Percentiles rank a stretch among this genome's conserved stretches.
Evolutionary conservation across 1,140 invertebrate species (phyloP).

Genomic region (Maniola jurtina): DNA sequence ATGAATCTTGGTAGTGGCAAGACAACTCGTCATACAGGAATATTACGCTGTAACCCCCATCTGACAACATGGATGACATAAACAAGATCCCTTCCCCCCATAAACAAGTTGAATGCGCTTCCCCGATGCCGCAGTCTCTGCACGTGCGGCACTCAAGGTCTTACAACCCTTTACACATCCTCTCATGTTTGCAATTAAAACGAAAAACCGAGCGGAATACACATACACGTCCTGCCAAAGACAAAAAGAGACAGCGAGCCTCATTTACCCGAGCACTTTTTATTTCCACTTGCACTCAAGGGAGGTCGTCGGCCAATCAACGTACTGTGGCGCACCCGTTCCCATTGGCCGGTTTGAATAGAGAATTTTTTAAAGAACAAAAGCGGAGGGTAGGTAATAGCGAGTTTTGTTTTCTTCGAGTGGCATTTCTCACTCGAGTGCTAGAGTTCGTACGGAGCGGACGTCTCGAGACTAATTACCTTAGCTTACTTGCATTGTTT

Average conservation of each 20-base stretch:
- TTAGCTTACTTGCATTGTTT: slow-evolving; percentile 64
- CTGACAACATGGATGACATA: slow-evolving; percentile 61
- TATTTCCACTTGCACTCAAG: slow-evolving; percentile 74
- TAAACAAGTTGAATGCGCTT: slow-evolving; percentile 69
- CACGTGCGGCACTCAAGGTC: slow-evolving; percentile 76
- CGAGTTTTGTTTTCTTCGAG: slow-evolving; percentile 76
- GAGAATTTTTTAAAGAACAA: slow-evolving; percentile 73
- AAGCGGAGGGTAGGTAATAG: slow-evolving; percentile 75
- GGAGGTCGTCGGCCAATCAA: slow-evolving; percentile 77
- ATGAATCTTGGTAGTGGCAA: slow-evolving; percentile 39
- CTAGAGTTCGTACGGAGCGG: slow-evolving; percentile 52
- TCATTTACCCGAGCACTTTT: slow-evolving; percentile 75
- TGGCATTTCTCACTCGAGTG: slow-evolving; percentile 72
- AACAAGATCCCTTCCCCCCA: slow-evolving; percentile 61
- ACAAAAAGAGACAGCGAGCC: slow-evolving; percentile 58
- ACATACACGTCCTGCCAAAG: slow-evolving; percentile 40
- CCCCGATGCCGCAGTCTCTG: slow-evolving; percentile 51
- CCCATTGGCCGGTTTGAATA: slow-evolving; percentile 75
- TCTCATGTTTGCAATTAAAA: slow-evolving; percentile 76
- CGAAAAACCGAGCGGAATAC: slow-evolving; percentile 66
- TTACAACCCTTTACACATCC: slow-evolving; percentile 72
- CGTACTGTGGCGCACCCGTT: slow-evolving; percentile 65
- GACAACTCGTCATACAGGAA: slow-evolving; percentile 37
- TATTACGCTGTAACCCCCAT: slow-evolving; percentile 44
- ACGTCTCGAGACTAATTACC: slow-evolving; percentile 70